Evolutionary conservation across 2,797 vertebrate genomes (phyloP), one percentile per base, ranked within the genome.

Genomic region (Gymnoscopelus microlampas): DNA sequence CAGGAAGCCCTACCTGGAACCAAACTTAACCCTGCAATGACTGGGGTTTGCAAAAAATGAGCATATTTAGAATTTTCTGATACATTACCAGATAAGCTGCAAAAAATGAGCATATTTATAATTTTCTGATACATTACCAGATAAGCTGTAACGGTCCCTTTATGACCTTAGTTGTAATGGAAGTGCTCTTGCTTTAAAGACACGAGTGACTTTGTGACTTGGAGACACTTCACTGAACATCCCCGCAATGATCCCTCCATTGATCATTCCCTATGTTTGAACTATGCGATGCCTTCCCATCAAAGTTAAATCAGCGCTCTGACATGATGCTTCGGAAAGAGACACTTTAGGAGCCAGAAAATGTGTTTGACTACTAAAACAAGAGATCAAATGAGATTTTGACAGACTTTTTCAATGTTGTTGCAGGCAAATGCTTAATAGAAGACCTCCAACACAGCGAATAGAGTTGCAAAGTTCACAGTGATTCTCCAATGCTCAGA

Each of bases 401-500:
- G 3, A 23, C 80, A 29, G 60, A 29, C 67, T 66, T 51, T 39
- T 76, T 55, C 14, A 26, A 23, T 83, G 44, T 73, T 66, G 15
- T 76, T 79, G 49, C 53, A 60, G 66, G 64, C 32, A 44, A 66
- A 58, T 69, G 63, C 59, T 60, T 78, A 65, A 47, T 61, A 60
- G 14, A 73, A 68, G 50, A 73, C 44, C 61, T 64, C 68, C 53
- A 66, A 55, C 54, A 76, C 62, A 47, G 55, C 50, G 75, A 67
- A 81, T 79, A 51, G 69, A 81, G 79, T 84, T 88, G 69, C 73
- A 8, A 53, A 57, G 66, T 73, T 63, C 19, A 49, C 70, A 53
- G 50, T n/a, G 15, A 58, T 63, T 44, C 56, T 39, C 67, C 39
- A 62, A 13, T 60, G 32, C 56, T 73, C 58, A 53, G 62, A 64